phyloP scores from a whole-genome alignment of 2,888 invertebrate species.

The Pedicia rivosa region DNA sequence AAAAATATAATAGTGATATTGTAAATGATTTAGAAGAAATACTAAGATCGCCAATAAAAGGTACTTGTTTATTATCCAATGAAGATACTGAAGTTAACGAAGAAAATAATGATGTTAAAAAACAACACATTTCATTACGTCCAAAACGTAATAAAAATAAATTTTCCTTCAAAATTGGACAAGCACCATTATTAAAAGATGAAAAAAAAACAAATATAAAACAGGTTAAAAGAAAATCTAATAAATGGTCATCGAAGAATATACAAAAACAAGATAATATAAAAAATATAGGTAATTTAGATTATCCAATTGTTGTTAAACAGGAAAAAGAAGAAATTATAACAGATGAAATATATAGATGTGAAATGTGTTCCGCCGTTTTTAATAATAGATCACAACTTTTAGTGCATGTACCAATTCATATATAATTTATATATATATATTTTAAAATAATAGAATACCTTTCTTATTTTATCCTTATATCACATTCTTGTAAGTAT shows the following conservation, averaged over 20 bases:
- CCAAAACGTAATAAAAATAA: constrained; percentile 1
- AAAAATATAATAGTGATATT: constrained; percentile 24
- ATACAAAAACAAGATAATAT: constrained; percentile 1
- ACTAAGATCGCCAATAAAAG: constrained; percentile 25
- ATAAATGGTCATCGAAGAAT: too few species aligned
- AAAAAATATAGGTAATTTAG: neutral
- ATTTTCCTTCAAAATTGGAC: constrained; percentile 3
- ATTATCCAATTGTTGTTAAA: constrained; percentile 13
- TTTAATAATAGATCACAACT: constrained; percentile 58
- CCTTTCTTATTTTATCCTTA: too few species aligned
- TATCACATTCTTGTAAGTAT: too few species aligned
- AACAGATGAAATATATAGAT: constrained; percentile 24
- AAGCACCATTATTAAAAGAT: neutral
- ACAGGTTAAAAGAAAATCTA: too few species aligned
- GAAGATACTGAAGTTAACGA: neutral
- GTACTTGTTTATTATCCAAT: too few species aligned
- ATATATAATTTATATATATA: constrained; percentile 34
- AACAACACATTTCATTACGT: neutral
- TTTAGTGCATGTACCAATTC: constrained; percentile 64
- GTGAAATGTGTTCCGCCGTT: constrained; percentile 67
- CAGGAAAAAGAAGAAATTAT: constrained; percentile 23
- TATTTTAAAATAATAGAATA: too few species aligned
- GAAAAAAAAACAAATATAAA: constrained; percentile 2
- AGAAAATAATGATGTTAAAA: neutral
- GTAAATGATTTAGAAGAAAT: constrained; percentile 30